Evolutionary conservation across 2,888 invertebrate genomes (phyloP), one percentile per base, ranked within the genome.

Genomic region (Microplitis deprimator): DNA sequence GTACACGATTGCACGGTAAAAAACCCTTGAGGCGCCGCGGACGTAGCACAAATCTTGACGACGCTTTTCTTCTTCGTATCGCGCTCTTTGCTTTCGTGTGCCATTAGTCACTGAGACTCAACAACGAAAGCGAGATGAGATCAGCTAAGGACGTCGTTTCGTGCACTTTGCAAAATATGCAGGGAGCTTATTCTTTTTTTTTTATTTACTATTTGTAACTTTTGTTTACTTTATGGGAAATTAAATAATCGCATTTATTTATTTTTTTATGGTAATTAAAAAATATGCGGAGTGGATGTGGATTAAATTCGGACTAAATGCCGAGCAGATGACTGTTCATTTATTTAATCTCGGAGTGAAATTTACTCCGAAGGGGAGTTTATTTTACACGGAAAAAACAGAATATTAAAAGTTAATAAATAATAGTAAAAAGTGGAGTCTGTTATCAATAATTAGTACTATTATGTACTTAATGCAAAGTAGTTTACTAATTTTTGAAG

Each of bases 21-120:
- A 80, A 77, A 62, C 79, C 73, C 70, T 65, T 41, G 65, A 73
- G 73, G 73, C 73, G 59, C 67, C 73, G 59, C 73, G 73, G 73
- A 73, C 73, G 67, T 67, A 73, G 73, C 73, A 67, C 73, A 73
- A 73, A 73, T 73, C 73, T 73, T 50, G 73, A 73, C 73, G 73
- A 73, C 73, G 67, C 73, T 73, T 73, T 73, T 61, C 73, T 73
- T 73, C 29, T 50, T 73, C 73, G 67, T 29, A 67, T 50, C 65
- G 74, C 68, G 71, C 70, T 76, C 76, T 74, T 65, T 70, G 73
- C 76, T 72, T 80, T 76, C 80, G 79, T 81, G 81, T 81, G 76
- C 81, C 79, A 81, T 81, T 81, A 81, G 79, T 78, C 77, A 79
- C 73, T 77, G 78, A 67, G 72, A 59, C 80, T 81, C 80, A 65